phyloP scores from a whole-genome alignment of 2,888 invertebrate genomes.

The Thera britannica region DNA sequence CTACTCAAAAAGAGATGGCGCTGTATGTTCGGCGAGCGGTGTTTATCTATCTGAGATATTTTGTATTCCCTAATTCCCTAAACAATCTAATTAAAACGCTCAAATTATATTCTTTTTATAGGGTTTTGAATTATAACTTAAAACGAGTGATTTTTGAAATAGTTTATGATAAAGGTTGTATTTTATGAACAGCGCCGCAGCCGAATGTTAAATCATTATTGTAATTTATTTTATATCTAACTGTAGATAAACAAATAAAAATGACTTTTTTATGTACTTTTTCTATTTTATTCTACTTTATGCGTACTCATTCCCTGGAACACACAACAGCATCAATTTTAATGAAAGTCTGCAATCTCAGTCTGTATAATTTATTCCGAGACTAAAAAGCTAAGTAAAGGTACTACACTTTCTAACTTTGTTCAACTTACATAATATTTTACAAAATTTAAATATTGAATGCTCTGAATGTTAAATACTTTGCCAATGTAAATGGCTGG shows the following conservation, averaged over 20 bases:
- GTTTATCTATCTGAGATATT: constrained; percentile 29
- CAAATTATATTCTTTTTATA: constrained; percentile 19
- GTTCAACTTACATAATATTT: too few relatives aligned
- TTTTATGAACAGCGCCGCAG: constrained; percentile 55
- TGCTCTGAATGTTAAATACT: too few relatives aligned
- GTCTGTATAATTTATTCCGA: background rate
- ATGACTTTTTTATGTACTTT: constrained; percentile 79
- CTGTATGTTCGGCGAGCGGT: constrained; percentile 45
- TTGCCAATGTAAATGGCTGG: too few relatives aligned
- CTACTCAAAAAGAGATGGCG: constrained; percentile 44
- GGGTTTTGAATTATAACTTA: constrained; percentile 34
- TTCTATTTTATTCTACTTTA: constrained; percentile 23
- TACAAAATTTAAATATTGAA: too few relatives aligned
- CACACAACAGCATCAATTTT: too few relatives aligned
- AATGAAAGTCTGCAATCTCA: background rate
- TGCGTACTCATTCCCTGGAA: too few relatives aligned
- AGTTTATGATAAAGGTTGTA: constrained; percentile 38
- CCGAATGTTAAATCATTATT: constrained; percentile 66
- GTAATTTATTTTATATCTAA: constrained; percentile 85
- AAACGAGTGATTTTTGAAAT: constrained; percentile 29
- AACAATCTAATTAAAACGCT: constrained; percentile 37
- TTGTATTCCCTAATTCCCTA: constrained; percentile 31
- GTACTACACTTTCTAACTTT: too few relatives aligned
- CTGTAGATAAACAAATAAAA: constrained; percentile 83
- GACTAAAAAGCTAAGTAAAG: background rate